Percentiles rank a stretch among this genome's conserved stretches.
Conservation (phyloP, 2,113 vertebrate species). For the Crotalus helleri region DNA sequence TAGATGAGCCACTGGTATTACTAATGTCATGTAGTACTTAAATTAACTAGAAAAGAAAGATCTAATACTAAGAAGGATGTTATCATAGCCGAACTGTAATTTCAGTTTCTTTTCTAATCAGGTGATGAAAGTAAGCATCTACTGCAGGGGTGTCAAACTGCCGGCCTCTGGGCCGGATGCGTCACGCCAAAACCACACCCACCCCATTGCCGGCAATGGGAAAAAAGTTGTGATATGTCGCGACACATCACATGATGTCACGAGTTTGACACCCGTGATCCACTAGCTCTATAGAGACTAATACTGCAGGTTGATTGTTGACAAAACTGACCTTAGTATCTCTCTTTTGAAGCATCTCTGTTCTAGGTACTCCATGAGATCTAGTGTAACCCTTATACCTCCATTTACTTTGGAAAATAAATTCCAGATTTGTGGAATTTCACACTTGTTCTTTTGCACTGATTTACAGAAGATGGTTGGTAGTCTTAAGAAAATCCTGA, state of each 20-base stretch:
- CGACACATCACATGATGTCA: too few relatives aligned
- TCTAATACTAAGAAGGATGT: neutral
- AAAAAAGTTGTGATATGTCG: too few relatives aligned
- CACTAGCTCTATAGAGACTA: neutral
- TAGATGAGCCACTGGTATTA: neutral
- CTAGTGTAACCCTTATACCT: neutral
- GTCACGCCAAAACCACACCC: too few relatives aligned
- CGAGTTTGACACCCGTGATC: too few relatives aligned
- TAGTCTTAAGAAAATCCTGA: neutral
- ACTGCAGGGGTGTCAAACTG: too few relatives aligned
- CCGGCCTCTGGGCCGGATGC: too few relatives aligned
- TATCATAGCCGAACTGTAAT: neutral
- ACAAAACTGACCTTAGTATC: neutral
- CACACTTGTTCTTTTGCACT: neutral
- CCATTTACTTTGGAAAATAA: neutral
- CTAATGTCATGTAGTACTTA: neutral
- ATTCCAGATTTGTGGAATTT: neutral
- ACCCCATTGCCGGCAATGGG: too few relatives aligned
- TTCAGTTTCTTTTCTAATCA: neutral
- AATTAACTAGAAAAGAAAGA: neutral
- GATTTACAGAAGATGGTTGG: neutral
- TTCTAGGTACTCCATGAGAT: neutral
- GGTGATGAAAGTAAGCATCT: neutral
- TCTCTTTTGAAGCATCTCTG: neutral
- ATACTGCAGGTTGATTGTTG: neutral